Conservation (phyloP, 2,797 vertebrate species). For the Falco novaeseelandiae region DNA sequence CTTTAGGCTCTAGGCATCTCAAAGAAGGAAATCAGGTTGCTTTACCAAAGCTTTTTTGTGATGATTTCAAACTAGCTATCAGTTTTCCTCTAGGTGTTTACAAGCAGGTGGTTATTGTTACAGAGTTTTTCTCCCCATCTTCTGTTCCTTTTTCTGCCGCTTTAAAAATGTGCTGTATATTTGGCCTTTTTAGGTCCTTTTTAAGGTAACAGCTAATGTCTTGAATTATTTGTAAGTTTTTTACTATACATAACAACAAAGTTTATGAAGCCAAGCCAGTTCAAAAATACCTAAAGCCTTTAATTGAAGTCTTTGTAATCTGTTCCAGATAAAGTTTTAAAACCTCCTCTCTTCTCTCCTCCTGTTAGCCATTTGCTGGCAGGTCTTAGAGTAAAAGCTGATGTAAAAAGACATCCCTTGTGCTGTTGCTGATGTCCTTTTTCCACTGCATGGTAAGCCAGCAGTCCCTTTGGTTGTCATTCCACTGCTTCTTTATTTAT, state of each 20-base stretch:
- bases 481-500: neutral
- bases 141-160: neutral
- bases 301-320: neutral
- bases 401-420: neutral
- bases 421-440: neutral
- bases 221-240: neutral
- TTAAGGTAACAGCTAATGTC: neutral
- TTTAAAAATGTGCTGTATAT: neutral
- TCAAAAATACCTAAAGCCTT: neutral
- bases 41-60: neutral
- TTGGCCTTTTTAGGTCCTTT: neutral
- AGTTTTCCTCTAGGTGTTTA: neutral
- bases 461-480: neutral
- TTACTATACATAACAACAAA: neutral
- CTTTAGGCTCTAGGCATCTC: neutral
- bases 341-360: neutral
- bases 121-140: neutral
- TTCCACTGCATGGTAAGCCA: neutral
- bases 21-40: neutral
- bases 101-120: neutral
- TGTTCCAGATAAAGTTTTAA: neutral
- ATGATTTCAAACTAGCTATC: fast-evolving
- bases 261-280: neutral
- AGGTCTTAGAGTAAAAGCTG: neutral
- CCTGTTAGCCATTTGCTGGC: neutral